Evolutionary conservation across 2,888 invertebrate species (phyloP).

Genomic region (Carterocephalus palaemon): DNA sequence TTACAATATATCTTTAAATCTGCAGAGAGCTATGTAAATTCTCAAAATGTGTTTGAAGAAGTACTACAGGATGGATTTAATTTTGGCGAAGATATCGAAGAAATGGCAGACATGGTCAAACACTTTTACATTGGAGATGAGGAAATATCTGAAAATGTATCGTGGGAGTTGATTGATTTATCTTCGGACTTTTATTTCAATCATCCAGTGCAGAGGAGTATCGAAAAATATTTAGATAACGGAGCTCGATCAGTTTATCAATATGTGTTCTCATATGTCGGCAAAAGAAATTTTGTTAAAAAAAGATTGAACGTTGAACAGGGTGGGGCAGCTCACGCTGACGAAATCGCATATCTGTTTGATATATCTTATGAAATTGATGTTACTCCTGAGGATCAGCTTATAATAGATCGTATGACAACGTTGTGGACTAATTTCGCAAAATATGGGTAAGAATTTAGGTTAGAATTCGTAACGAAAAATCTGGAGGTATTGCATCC

Average conservation of each 20-base stretch:
- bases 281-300: constrained; percentile 35
- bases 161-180: constrained; percentile 34
- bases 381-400: constrained; percentile 31
- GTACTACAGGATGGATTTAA: background rate
- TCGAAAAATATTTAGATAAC: constrained; percentile 36
- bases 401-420: constrained; percentile 42
- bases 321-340: constrained; percentile 40
- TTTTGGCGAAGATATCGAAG: constrained; percentile 30
- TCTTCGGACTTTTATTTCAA: constrained; percentile 39
- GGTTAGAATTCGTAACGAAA: constrained; percentile 13
- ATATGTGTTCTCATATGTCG: constrained; percentile 42
- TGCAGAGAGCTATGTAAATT: background rate
- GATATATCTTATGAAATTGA: constrained; percentile 29
- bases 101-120: constrained; percentile 31
- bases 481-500: no score
- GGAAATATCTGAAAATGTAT: constrained; percentile 25
- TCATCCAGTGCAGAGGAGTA: constrained; percentile 37
- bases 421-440: constrained; percentile 42
- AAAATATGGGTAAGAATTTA: constrained; percentile 39
- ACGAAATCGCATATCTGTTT: constrained; percentile 47
- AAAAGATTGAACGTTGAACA: constrained; percentile 24
- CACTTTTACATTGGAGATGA: constrained; percentile 51
- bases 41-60: background rate
- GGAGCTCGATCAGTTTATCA: constrained; percentile 35
- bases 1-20: constrained; percentile 23